Base-by-base conservation (phyloP, 2,888 invertebrate genomes). In the Thecophora atra region DNA sequence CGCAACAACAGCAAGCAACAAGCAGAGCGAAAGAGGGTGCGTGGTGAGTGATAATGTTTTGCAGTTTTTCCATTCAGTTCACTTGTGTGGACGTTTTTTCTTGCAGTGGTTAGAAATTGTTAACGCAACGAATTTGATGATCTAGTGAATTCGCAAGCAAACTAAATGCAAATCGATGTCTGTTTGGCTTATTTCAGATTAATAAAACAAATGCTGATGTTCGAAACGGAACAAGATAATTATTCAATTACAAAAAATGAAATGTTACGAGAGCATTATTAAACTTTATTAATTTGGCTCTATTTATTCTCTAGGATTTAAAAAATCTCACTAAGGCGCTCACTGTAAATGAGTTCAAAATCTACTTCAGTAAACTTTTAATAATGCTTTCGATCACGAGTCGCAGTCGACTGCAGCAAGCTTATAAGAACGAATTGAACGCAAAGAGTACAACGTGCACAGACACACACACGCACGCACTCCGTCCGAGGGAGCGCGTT, bases 11-110 rank as follows among this genome's bases (percentile, higher is more conserved):
- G 62, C 70, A 70, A 70, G 70, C 70, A 70, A 28, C 68, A 68
- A 68, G 68, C 68, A 58, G 67, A 67, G 37, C 52, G 54, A 21
- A 37, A 62, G 51, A 71, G 78, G 76, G 77, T 80, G 77, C 74
- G 75, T 75, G 79, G 73, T 78, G 73, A 76, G 76, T 77, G 76
- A 79, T 69, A 77, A 81, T 81, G 81, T 80, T 83, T 79, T 79
- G 79, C 79, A 81, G 79, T 79, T 83, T 80, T 79, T 81, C 63
- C 73, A 73, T 72, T 68, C 52, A 24, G 63, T 52, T 73, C 60
- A 51, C 58, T 60, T 51, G 65, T 51, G 30, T 69, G 13, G 30
- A 21, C 63, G 62, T 73, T n/a, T 54, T 67, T 66, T 65, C 47
- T 54, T 58, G 54, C 44, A 72, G 65, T 69, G 52, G 44, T 72